A percentile compares a stretch with the other conserved stretches of the same genome.
Evolutionary conservation across 2,797 vertebrate species (phyloP).

Genomic region (Pangasius sanitwongsei): DNA sequence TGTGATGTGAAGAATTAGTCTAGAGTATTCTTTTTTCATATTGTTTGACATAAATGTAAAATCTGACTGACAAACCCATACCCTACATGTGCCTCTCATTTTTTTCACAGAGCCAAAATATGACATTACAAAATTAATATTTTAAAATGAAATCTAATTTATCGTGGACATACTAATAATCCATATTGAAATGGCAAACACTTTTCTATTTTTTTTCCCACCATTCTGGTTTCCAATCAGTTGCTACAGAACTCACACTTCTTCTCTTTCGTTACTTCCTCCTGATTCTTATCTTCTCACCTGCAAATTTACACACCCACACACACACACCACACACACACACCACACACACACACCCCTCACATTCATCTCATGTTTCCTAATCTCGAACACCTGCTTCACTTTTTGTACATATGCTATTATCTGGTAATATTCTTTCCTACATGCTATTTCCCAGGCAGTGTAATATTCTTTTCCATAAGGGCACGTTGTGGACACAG

Average conservation of each 20-base stretch:
- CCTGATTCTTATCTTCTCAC: background rate
- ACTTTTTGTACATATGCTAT: background rate
- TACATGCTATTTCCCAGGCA: background rate
- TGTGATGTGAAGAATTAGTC: background rate
- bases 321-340: too few species aligned
- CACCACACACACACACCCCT: too few species aligned
- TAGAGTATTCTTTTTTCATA: background rate
- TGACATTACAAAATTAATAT: background rate
- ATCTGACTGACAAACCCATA: background rate
- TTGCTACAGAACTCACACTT: background rate
- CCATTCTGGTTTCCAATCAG: background rate
- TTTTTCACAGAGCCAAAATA: background rate
- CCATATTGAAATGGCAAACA: background rate
- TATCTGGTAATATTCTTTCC: background rate
- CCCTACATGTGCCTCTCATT: background rate
- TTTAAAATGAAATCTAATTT: background rate
- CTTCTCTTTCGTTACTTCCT: background rate
- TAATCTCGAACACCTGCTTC: background rate
- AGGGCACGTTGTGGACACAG: background rate
- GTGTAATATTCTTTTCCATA: conserved; percentile 8
- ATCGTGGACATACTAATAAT: background rate
- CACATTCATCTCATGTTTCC: background rate
- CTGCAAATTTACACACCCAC: background rate
- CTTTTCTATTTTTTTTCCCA: background rate
- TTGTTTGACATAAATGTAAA: background rate